Base-by-base conservation (phyloP, 1,140 invertebrate species). In the Aplysia californica region DNA sequence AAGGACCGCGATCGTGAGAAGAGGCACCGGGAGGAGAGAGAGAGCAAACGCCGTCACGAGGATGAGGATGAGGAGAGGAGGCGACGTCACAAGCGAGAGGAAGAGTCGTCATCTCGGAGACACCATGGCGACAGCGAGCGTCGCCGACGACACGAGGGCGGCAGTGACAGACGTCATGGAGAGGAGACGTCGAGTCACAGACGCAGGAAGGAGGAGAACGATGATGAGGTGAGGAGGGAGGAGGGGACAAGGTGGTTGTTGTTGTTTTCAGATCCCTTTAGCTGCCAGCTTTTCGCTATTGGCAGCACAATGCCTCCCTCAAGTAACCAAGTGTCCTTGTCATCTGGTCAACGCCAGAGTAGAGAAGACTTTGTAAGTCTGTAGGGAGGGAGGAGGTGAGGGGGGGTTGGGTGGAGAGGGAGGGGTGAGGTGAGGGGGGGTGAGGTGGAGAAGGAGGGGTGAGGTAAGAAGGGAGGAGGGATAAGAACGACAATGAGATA, bases 221-320 rank as follows among this genome's bases (percentile, higher is more conserved):
- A 80, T 41, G 81, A 79, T 56, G 61, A 75, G 2, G 75, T 72
- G 23, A 70, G 73, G n/a, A n/a, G n/a, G n/a, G n/a, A n/a, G n/a
- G n/a, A n/a, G n/a, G n/a, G n/a, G n/a, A n/a, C n/a, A n/a, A n/a
- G n/a, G n/a, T n/a, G n/a, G n/a, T n/a, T n/a, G n/a, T n/a, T n/a
- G n/a, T n/a, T n/a, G n/a, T n/a, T n/a, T n/a, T n/a, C n/a, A n/a
- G n/a, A n/a, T n/a, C n/a, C n/a, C n/a, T n/a, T n/a, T n/a, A n/a
- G n/a, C n/a, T n/a, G n/a, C n/a, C n/a, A n/a, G n/a, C n/a, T n/a
- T n/a, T n/a, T n/a, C n/a, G n/a, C n/a, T n/a, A n/a, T n/a, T n/a
- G n/a, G n/a, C n/a, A n/a, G n/a, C n/a, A n/a, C n/a, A n/a, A n/a
- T n/a, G n/a, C n/a, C n/a, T n/a, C n/a, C n/a, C n/a, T n/a, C n/a